phyloP scores from a whole-genome alignment of 2,797 vertebrate species.

The Gadopsis marmoratus region DNA sequence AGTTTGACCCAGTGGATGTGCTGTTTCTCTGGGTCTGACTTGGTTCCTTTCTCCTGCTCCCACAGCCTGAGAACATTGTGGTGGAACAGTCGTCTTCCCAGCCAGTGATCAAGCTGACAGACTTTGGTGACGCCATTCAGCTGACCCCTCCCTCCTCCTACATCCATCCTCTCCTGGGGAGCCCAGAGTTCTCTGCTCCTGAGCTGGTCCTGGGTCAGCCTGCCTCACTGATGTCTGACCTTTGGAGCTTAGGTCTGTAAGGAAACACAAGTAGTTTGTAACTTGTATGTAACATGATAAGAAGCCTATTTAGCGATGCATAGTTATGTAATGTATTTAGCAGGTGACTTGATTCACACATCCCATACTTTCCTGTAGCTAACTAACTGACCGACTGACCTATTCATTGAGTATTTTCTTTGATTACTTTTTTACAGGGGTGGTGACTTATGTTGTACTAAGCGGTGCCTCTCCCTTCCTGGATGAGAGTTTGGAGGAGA shows the following conservation, averaged over 20 bases:
- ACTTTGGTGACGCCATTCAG: conserved; percentile 93
- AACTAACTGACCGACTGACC: not conserved
- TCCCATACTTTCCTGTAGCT: not conserved
- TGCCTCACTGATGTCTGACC: conserved; percentile 91
- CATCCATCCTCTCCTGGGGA: conserved; percentile 92
- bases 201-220: conserved; percentile 95
- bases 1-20: not conserved
- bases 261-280: not conserved
- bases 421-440: conserved; percentile 70
- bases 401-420: not conserved
- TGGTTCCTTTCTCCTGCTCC: conserved; percentile 7
- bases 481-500: conserved; percentile 96
- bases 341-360: not conserved
- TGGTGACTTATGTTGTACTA: conserved; percentile 94
- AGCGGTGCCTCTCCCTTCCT: conserved; percentile 96
- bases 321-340: not conserved
- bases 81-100: conserved; percentile 92
- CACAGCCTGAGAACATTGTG: conserved; percentile 94
- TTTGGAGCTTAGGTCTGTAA: conserved; percentile 91
- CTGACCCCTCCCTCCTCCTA: conserved; percentile 87
- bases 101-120: conserved; percentile 92
- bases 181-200: conserved; percentile 94
- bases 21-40: not conserved
- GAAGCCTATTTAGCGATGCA: not conserved
- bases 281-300: not conserved